phyloP scores from a whole-genome alignment of 2,888 invertebrate genomes.

The Drosophila demipolita region DNA sequence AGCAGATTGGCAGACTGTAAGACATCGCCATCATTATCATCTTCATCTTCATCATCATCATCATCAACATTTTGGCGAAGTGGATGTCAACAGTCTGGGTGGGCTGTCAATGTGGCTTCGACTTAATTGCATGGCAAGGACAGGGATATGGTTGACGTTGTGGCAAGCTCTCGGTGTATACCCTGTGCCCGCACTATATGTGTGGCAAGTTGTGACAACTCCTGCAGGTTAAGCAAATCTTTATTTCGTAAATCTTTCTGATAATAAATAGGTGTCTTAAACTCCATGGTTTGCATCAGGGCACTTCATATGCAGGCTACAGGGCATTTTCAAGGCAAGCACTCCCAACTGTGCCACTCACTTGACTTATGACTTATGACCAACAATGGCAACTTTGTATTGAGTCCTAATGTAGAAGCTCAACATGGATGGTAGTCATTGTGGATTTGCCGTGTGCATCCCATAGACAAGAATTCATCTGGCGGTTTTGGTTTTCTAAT shows the following conservation, averaged over 20 bases:
- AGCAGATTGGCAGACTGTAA: background rate
- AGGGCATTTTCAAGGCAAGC: background rate
- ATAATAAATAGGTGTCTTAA: background rate
- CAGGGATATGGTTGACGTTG: conserved; percentile 29
- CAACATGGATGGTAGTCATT: background rate
- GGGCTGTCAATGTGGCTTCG: conserved; percentile 30
- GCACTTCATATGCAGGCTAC: background rate
- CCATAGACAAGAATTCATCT: background rate
- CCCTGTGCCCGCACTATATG: background rate
- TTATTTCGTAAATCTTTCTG: background rate
- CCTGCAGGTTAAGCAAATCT: background rate
- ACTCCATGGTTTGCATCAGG: background rate
- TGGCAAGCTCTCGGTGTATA: background rate
- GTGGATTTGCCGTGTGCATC: background rate
- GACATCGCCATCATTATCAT: conserved; percentile 20
- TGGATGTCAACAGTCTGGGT: conserved; percentile 44
- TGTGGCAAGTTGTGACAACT: background rate
- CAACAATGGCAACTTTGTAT: background rate
- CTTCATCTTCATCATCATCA: conserved; percentile 31
- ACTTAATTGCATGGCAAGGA: conserved; percentile 55
- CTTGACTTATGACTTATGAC: background rate
- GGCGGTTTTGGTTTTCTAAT: background rate
- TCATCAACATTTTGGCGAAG: conserved; percentile 26
- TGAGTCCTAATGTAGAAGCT: background rate
- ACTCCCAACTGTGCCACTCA: background rate